Conservation (phyloP, 2,888 invertebrate species). For the Baccha elongata region DNA sequence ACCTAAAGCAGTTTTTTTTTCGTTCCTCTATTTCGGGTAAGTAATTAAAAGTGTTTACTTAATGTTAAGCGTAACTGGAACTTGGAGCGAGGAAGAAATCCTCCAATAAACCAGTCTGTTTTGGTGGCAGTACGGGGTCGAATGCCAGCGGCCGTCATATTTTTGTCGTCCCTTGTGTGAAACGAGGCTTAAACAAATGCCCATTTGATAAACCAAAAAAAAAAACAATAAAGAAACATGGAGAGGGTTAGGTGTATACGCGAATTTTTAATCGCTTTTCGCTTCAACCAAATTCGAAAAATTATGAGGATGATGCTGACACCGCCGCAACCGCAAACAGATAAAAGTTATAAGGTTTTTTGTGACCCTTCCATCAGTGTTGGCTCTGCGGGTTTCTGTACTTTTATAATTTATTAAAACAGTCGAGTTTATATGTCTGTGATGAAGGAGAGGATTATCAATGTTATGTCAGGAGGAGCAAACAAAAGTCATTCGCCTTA, state of each 20-base stretch:
- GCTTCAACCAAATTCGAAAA: slow-evolving; percentile 39
- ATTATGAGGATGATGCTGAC: slow-evolving; percentile 33
- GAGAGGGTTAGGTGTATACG: slow-evolving; percentile 18
- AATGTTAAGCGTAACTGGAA: slow-evolving; percentile 73
- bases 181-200: slow-evolving; percentile 35
- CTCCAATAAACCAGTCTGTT: slow-evolving; percentile 7
- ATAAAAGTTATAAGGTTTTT: slow-evolving; percentile 57
- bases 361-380: slow-evolving; percentile 59
- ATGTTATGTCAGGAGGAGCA: slow-evolving; percentile 73
- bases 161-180: slow-evolving; percentile 32
- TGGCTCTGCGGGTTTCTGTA: slow-evolving; percentile 32
- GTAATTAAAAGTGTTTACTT: slow-evolving; percentile 76
- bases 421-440: slow-evolving; percentile 39
- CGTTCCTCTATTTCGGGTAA: slow-evolving; percentile 59
- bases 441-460: slow-evolving; percentile 71
- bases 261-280: slow-evolving; percentile 52
- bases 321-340: slow-evolving; percentile 15
- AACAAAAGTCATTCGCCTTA: slow-evolving; percentile 63
- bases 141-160: slow-evolving; percentile 47
- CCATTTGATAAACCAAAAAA: too few species aligned
- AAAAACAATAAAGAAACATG: slow-evolving; percentile 20
- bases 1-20: slow-evolving; percentile 13
- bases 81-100: slow-evolving; percentile 30
- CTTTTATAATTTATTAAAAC: slow-evolving; percentile 67
- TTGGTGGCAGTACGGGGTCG: background rate